A percentile compares a stretch with the other conserved stretches of the same genome.
phyloP scores from a whole-genome alignment of 1,140 invertebrate species.

The Macrosteles quadrilineatus region DNA sequence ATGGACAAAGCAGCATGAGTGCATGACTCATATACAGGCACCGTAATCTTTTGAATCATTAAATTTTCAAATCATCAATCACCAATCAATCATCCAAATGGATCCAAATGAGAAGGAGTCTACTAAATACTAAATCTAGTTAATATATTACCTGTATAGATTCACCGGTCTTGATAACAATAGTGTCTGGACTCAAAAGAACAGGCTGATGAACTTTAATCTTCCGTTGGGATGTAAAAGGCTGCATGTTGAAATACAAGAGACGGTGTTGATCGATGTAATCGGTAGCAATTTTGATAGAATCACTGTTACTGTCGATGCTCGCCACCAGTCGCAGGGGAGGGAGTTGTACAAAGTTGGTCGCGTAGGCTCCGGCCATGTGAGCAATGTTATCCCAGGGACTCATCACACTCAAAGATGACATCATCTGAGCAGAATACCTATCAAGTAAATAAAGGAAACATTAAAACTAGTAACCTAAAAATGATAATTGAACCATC shows the following conservation, averaged over 20 bases:
- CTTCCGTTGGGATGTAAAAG: neutral
- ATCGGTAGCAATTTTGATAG: neutral
- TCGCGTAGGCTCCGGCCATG: slow-evolving; percentile 1
- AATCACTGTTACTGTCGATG: neutral
- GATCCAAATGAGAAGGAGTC: no score
- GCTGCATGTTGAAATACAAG: slow-evolving; percentile 5
- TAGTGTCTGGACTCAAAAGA: slow-evolving; percentile 4
- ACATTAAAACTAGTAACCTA: neutral
- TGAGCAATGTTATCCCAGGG: neutral
- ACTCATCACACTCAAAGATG: neutral
- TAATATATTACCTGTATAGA: neutral
- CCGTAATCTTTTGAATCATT: no score
- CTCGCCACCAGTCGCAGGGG: neutral
- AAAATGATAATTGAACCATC: no score
- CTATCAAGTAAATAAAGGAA: neutral
- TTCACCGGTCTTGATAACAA: neutral
- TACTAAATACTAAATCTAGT: no score
- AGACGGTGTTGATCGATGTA: slow-evolving; percentile 4
- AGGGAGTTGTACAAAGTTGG: slow-evolving; percentile 11
- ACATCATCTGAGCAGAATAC: neutral
- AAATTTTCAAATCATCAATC: no score
- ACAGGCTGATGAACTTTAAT: neutral
- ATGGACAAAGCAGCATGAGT: no score
- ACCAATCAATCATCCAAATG: no score
- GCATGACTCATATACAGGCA: no score